Conservation (phyloP, 1,140 invertebrate genomes). For the Cecropterus lyciades region DNA sequence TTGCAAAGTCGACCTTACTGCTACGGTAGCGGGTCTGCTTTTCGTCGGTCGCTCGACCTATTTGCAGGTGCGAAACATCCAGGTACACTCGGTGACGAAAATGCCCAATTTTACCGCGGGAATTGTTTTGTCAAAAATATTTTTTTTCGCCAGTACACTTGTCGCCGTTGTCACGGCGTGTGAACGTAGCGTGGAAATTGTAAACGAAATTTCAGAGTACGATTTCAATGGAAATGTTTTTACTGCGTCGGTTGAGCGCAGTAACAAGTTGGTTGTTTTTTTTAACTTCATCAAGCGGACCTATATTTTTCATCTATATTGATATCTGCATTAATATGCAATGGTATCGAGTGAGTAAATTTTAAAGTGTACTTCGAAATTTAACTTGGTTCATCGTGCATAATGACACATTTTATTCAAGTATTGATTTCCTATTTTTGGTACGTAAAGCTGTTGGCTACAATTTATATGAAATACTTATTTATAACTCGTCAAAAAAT, state of each 20-base stretch:
- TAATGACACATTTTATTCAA: neutral
- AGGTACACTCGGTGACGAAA: constrained; percentile 32
- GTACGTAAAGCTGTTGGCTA: too few relatives aligned
- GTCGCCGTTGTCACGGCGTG: constrained; percentile 31
- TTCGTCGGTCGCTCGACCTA: constrained; percentile 2
- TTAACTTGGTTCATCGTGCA: neutral
- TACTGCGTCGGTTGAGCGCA: constrained; percentile 18
- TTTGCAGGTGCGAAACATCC: constrained; percentile 34
- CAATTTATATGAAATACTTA: too few relatives aligned
- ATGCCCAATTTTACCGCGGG: constrained; percentile 34
- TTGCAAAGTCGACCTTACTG: constrained; percentile 4
- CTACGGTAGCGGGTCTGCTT: neutral
- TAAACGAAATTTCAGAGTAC: constrained; percentile 31
- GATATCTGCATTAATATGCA: constrained; percentile 5
- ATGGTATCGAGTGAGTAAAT: constrained; percentile 7
- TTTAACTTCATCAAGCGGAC: constrained; percentile 20
- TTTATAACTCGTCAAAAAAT: too few relatives aligned
- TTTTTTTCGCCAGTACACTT: constrained; percentile 34
- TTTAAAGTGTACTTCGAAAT: neutral
- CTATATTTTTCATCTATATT: constrained; percentile 5
- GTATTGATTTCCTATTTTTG: too few relatives aligned
- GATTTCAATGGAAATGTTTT: constrained; percentile 37
- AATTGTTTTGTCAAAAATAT: constrained; percentile 38
- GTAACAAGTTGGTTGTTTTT: constrained; percentile 15
- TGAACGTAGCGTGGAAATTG: constrained; percentile 29